Percentiles rank a stretch among this genome's conserved stretches.
Evolutionary conservation across 2,888 invertebrate species (phyloP).

Genomic region (Athripsodes cinereus): DNA sequence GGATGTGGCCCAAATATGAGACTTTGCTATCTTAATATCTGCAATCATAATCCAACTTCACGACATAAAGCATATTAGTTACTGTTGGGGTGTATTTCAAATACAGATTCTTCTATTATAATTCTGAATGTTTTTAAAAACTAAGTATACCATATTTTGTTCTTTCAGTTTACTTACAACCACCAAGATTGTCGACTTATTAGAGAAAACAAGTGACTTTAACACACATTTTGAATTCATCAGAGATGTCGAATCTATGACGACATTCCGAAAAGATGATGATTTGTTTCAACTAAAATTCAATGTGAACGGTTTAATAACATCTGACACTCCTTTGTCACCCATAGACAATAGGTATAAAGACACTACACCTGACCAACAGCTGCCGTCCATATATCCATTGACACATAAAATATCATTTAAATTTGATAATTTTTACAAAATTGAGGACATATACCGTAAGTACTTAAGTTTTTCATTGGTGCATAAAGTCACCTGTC

Average conservation of each 20-base stretch:
- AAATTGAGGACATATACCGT: conserved; percentile 61
- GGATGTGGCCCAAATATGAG: no score
- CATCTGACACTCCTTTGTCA: conserved; percentile 55
- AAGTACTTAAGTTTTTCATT: conserved; percentile 44
- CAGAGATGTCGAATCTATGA: conserved; percentile 53
- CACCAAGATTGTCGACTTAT: conserved; percentile 59
- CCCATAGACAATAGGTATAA: conserved; percentile 39
- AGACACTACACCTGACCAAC: conserved; percentile 45
- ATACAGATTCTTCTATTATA: no score
- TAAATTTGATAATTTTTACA: conserved; percentile 57
- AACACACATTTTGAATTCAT: conserved; percentile 52
- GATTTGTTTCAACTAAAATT: conserved; percentile 60
- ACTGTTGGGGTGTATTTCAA: no score
- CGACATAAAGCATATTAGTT: no score
- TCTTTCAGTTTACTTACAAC: conserved; percentile 58
- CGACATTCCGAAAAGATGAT: conserved; percentile 54
- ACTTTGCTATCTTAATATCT: no score
- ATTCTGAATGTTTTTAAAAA: no score
- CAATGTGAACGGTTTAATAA: conserved; percentile 59
- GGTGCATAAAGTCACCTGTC: background rate
- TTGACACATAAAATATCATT: conserved; percentile 67
- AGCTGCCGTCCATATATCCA: conserved; percentile 70
- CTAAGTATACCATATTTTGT: conserved; percentile 16
- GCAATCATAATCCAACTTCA: no score
- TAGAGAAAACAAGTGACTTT: conserved; percentile 58